Percentiles rank a stretch among this genome's conserved stretches.
Evolutionary conservation across 1,140 invertebrate genomes (phyloP).

Genomic region (Stegodyphus dumicola): DNA sequence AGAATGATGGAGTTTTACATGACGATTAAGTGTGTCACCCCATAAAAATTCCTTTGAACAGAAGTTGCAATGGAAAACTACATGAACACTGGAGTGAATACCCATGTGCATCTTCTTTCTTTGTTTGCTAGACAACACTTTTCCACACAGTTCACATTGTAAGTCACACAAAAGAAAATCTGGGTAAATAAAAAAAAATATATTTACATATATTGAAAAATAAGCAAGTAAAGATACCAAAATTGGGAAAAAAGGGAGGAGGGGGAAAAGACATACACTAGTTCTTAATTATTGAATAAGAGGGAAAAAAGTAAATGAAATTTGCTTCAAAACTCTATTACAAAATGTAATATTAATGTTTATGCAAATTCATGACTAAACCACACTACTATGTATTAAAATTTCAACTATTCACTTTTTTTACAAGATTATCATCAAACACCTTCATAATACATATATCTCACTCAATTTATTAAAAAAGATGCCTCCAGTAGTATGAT

Average conservation of each 20-base stretch:
- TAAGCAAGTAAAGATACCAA: background rate
- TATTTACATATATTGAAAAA: background rate
- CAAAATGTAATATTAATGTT: too few species aligned
- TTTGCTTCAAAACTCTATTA: background rate
- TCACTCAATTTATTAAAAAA: too few species aligned
- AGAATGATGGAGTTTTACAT: slow-evolving; percentile 14
- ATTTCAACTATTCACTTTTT: too few species aligned
- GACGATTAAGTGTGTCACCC: slow-evolving; percentile 16
- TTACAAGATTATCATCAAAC: too few species aligned
- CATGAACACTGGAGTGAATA: background rate
- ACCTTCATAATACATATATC: too few species aligned
- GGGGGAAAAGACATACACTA: background rate
- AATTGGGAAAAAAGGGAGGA: background rate
- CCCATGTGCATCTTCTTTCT: slow-evolving; percentile 41
- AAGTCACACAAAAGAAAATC: background rate
- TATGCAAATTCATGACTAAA: background rate
- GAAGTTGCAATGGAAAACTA: slow-evolving; percentile 4
- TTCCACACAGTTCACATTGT: slow-evolving; percentile 36
- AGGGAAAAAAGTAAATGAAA: background rate
- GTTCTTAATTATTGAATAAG: background rate
- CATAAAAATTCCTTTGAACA: slow-evolving; percentile 20
- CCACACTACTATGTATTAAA: too few species aligned
- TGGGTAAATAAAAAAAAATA: background rate
- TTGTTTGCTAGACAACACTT: slow-evolving; percentile 36
- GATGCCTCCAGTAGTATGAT: too few species aligned